Conservation (phyloP, 2,888 invertebrate species). For the Metopia argyrocephala region DNA sequence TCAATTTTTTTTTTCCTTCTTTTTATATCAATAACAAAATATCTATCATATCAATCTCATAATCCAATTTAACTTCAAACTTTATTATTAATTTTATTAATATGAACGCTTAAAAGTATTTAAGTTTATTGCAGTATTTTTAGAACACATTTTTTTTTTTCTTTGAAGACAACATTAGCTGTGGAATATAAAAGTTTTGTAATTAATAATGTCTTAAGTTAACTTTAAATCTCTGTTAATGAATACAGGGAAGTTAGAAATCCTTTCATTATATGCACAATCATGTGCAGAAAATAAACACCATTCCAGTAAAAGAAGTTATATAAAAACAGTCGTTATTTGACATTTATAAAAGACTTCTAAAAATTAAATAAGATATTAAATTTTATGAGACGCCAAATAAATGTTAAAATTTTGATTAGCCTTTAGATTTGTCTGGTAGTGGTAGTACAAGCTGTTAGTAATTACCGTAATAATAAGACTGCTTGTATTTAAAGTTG, state of each 20-base stretch:
- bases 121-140: conserved; percentile 5
- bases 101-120: not conserved
- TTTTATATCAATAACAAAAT: not conserved
- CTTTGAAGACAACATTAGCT: not conserved
- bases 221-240: not conserved
- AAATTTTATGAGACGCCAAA: too few species aligned
- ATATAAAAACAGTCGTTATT: not conserved
- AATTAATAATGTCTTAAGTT: conserved; percentile 19
- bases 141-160: conserved; percentile 11
- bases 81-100: conserved; percentile 34
- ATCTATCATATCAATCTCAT: not conserved
- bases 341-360: not conserved
- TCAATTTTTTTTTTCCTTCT: not conserved
- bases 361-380: too few species aligned
- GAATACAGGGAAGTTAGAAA: not conserved
- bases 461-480: too few species aligned
- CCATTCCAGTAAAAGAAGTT: not conserved
- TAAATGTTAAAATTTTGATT: too few species aligned
- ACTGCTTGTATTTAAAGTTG: too few species aligned
- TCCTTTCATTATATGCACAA: not conserved
- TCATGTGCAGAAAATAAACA: not conserved
- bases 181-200: conserved; percentile 1
- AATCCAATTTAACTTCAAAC: not conserved
- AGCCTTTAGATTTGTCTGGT: too few species aligned
- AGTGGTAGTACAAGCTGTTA: too few species aligned